Evolutionary conservation across 2,888 invertebrate species (phyloP), one percentile per base, ranked within the genome.

Genomic region (Diogma glabrata): DNA sequence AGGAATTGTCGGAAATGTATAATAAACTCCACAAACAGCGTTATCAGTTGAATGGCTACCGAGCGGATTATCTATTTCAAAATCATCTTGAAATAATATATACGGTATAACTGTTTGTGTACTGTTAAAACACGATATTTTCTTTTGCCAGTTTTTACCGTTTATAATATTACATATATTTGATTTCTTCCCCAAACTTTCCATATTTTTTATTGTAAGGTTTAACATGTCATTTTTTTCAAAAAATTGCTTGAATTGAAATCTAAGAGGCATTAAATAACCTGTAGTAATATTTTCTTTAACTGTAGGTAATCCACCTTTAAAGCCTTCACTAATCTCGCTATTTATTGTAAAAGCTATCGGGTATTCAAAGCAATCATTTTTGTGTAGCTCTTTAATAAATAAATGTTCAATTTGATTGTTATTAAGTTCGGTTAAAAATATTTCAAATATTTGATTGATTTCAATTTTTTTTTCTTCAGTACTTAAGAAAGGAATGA

Each of bases 1-100:
- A 22, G 59, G 58, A 28, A 59, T 50, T 10, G n/a, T 52, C 51
- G 1, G 56, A 38, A 56, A 56, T 20, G 12, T 46, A 36, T 51
- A 56, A 47, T 56, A 53, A 28, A 52, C 33, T 20, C 51, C 53
- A 16, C 54, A 52, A 10, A 56, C 46, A 7, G 50, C 23, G n/a
- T n/a, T n/a, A n/a, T n/a, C n/a, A 43, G 24, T 12, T 17, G 49
- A 14, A 19, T 52, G 52, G 24, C 51, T 55, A n/a, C 55, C 53
- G 8, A 56, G 47, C 1, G 51, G 23, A 46, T 56, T 56, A 38
- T 56, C 55, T n/a, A 55, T 52, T 17, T 54, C 51, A 48, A 49
- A 56, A 20, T 56, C 56, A 40, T 54, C 53, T 20, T 47, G 49
- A 49, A 53, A 54, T 17, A 54, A 47, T 16, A 36, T 43, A 20